Evolutionary conservation across 2,797 vertebrate genomes (phyloP).

Genomic region (Falco columbarius): DNA sequence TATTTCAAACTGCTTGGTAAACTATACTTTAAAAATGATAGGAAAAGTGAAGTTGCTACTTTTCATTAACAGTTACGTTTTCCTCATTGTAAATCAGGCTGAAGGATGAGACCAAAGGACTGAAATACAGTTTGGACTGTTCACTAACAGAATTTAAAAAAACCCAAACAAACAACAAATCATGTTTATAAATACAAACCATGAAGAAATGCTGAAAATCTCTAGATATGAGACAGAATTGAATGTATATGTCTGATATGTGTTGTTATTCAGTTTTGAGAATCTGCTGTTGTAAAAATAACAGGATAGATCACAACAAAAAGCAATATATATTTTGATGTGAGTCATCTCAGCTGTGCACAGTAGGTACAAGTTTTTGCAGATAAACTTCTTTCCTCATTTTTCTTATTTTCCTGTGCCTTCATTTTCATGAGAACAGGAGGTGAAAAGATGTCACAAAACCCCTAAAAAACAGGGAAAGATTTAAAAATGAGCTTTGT

Average conservation of each 20-base stretch:
- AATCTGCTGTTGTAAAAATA: neutral
- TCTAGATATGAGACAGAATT: neutral
- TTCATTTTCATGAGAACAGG: neutral
- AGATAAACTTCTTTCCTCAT: neutral
- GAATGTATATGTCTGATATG: neutral
- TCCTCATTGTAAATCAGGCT: neutral
- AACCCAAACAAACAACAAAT: neutral
- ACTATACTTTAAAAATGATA: neutral
- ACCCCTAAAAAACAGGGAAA: neutral
- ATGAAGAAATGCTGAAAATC: neutral
- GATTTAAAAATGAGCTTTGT: neutral
- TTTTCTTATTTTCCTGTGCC: neutral
- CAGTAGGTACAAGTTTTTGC: neutral
- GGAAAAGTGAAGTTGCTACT: neutral
- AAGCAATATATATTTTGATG: neutral
- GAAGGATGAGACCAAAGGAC: neutral
- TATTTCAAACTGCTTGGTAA: neutral
- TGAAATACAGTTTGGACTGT: neutral
- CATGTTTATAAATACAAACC: neutral
- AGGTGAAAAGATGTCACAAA: neutral
- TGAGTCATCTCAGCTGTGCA: neutral
- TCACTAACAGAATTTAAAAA: neutral
- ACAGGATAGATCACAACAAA: neutral
- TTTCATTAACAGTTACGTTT: neutral
- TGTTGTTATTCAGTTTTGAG: neutral